Evolutionary conservation across 2,797 vertebrate genomes (phyloP), one percentile per base, ranked within the genome.

Genomic region (Trachops cirrhosus): DNA sequence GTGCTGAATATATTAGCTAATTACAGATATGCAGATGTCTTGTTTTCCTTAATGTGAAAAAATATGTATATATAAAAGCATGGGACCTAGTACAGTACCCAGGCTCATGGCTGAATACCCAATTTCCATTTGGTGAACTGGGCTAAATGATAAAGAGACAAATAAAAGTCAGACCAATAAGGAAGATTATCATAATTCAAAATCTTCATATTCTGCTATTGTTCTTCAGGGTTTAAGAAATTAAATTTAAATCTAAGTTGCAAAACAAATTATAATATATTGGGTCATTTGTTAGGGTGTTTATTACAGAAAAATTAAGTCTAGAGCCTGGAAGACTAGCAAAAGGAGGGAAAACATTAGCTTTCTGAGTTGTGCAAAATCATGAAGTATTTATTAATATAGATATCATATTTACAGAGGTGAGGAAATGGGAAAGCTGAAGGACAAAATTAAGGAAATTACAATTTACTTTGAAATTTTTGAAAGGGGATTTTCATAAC

Each of bases 1-100:
- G 48, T 22, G 54, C 83, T 94, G 95, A 93, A 97, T 97, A 86
- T 37, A 93, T 96, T 91, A 96, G 91, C 96, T 97, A 96, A 97
- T 95, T 97, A 97, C 95, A 97, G 97, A 93, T 94, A 95, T 96
- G 96, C 83, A 97, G 85, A 97, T 96, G 29, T 52, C 77, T 68
- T 82, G 34, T 62, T 89, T 96, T 83, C 93, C 46, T 93, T 93
- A 97, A 83, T 64, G 52, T 82, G 77, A 95, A 88, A 19, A 52
- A 19, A 52, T 19, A 54, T 54, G 11, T 14, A 97, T 86, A 70
- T 46, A 95, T 78, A 64, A 83, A 87, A 91, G 70, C 86, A 54
- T 77, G 94, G 77, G 41, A 84, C 79, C 83, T 3, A 92, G 70
- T 32, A 26, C 86, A 84, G 32, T 37, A 59, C 7, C 59, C 39